Conservation (phyloP, 2,888 invertebrate genomes). For the Thera obeliscata region DNA sequence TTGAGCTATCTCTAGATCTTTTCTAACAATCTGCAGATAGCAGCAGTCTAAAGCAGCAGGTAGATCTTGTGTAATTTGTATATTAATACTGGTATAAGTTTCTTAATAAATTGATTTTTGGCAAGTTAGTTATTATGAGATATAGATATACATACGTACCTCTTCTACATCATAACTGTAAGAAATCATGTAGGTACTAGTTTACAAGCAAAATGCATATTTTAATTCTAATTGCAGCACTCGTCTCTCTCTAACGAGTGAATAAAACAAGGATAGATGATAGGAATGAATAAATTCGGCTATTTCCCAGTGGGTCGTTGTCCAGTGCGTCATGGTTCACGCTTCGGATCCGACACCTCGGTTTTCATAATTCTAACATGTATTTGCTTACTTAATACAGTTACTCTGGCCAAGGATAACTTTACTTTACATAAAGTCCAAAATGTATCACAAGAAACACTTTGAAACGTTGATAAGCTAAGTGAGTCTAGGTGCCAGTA, state of each 20-base stretch:
- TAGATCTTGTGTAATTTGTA: too few relatives aligned
- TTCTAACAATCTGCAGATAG: too few relatives aligned
- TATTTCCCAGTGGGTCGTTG: conserved; percentile 53
- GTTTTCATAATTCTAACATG: conserved; percentile 39
- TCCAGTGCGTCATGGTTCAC: conserved; percentile 61
- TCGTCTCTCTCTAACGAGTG: conserved; percentile 18
- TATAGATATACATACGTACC: background rate
- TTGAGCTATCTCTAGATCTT: too few relatives aligned
- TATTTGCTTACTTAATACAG: conserved; percentile 1
- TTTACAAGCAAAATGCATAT: conserved; percentile 12
- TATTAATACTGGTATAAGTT: too few relatives aligned
- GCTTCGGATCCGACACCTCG: conserved; percentile 46
- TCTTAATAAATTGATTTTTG: too few relatives aligned
- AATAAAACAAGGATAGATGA: conserved; percentile 28
- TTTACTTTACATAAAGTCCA: too few relatives aligned
- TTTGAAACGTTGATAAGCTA: too few relatives aligned
- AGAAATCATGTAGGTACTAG: conserved; percentile 9
- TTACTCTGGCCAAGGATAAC: background rate
- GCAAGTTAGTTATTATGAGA: too few relatives aligned
- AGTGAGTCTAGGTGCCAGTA: too few relatives aligned
- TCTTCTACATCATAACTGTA: conserved; percentile 10
- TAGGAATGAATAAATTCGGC: conserved; percentile 43
- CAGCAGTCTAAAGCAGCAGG: too few relatives aligned
- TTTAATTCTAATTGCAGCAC: conserved; percentile 14
- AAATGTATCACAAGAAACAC: too few relatives aligned